Base-by-base conservation (phyloP, 2,113 vertebrate genomes). In the Gambusia affinis region DNA sequence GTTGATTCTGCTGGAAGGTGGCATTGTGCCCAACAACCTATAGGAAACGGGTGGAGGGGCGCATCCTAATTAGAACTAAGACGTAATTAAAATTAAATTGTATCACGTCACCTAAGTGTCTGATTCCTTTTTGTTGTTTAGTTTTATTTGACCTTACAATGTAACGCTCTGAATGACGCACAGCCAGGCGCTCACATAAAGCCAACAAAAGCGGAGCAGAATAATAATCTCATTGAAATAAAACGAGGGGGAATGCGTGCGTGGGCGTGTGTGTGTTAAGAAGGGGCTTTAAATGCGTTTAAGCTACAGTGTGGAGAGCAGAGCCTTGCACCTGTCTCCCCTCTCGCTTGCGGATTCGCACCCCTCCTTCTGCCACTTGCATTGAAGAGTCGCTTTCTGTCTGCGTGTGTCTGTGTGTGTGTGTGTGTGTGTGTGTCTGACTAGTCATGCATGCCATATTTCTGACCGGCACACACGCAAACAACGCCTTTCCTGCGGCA, bases 401-500 rank as follows among this genome's bases (percentile, higher is more conserved):
- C 15, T 19, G 44, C 10, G 35, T 11, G 35, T 12, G 35, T 1
- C 8, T 30, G 64, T 29, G 84, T 44, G 75, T 70, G 80, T 70
- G n/a, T n/a, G n/a, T n/a, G 75, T 67, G 71, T 39, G 80, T 70
- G 73, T 67, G 68, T 39, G 66, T 72, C 79, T 67, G 81, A 76
- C 89, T 57, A 89, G 74, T 83, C 87, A 93, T 90, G 93, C 90
- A 82, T 90, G 93, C 88, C 86, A 91, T 90, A 90, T 91, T 86
- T 89, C 76, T 76, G 80, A 76, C 86, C 71, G 78, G 87, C 60
- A 74, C 85, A 64, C 79, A 79, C 72, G 68, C 87, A 87, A 85
- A 85, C 84, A 75, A 87, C 81, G 91, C 78, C 87, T 87, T 87
- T 92, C 91, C 91, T 89, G 89, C 87, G 89, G 91, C 92, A 91